These are phyloP conservation scores for Gasterosteus aculeatus DNA, from an alignment of 2,113 vertebrate genomes.

Conservation along the genomic window DNA sequence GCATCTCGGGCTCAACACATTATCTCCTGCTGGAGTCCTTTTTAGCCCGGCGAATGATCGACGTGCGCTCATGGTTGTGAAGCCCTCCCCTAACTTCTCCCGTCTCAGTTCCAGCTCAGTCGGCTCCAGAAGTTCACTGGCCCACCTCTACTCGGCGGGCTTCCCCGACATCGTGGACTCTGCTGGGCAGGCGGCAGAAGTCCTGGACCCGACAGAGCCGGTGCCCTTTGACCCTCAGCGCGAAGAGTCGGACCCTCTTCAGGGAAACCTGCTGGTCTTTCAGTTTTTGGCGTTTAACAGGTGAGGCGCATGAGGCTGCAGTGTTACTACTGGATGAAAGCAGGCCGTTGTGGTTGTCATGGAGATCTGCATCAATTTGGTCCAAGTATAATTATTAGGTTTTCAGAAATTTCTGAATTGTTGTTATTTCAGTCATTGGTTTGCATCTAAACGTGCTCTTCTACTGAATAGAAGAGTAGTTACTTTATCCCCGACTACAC, in stretches of 20 bases:
- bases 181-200: constrained; percentile 80
- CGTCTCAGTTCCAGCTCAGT: constrained; percentile 74
- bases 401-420: constrained; percentile 9
- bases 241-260: constrained; percentile 87
- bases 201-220: constrained; percentile 78
- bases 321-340: neutral
- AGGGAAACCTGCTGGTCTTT: constrained; percentile 88
- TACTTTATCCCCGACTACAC: neutral
- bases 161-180: constrained; percentile 87
- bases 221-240: constrained; percentile 78
- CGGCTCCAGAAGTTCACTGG: constrained; percentile 85
- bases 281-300: constrained; percentile 93
- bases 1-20: constrained; percentile 28
- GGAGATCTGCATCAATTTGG: neutral
- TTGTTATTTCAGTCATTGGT: constrained; percentile 5
- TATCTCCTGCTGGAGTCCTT: constrained; percentile 27
- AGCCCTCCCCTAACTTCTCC: constrained; percentile 15
- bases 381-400: neutral
- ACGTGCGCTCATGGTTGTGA: constrained; percentile 5
- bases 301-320: constrained; percentile 69
- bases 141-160: constrained; percentile 80
- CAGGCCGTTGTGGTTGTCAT: constrained; percentile 4
- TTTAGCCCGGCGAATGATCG: constrained; percentile 19
- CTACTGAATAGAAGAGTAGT: constrained; percentile 1
- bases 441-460: constrained; percentile 17